phyloP scores from a whole-genome alignment of 35 echinoderm and acorn worm genomes.

The Acanthaster planci region DNA sequence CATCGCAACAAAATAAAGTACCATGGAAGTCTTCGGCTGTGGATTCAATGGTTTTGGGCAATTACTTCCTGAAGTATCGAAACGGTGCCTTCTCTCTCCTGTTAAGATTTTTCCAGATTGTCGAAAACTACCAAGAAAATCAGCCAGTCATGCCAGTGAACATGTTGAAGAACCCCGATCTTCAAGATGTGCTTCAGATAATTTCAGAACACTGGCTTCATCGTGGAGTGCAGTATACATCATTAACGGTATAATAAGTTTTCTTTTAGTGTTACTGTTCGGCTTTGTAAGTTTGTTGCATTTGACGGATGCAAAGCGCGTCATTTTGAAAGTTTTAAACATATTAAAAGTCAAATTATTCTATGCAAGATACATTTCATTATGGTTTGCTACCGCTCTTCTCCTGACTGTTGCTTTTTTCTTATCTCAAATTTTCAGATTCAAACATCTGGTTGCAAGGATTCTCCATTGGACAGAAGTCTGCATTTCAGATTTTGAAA shows the following conservation, averaged over 20 bases:
- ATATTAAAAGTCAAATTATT: no score
- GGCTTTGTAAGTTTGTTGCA: no score
- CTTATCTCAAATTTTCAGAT: neutral
- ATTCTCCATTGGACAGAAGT: neutral
- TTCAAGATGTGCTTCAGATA: neutral
- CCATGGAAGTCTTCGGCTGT: slow-evolving; percentile 9
- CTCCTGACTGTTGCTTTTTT: no score
- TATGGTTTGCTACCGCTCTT: no score
- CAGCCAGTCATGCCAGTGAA: no score
- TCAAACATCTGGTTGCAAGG: neutral
- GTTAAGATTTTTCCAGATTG: neutral
- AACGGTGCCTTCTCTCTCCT: neutral
- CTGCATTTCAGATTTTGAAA: neutral
- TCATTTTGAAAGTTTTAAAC: no score
- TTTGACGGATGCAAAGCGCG: no score
- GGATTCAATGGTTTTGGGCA: slow-evolving; percentile 15
- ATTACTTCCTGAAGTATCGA: neutral
- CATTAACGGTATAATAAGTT: neutral
- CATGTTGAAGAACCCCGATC: neutral
- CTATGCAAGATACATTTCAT: no score
- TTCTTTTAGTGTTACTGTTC: no score
- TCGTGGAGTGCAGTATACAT: neutral
- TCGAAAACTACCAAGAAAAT: no score
- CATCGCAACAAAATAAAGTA: no score
- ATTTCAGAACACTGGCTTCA: neutral